These are phyloP conservation scores for Ophthalmolycus amberensis DNA, from an alignment of 2,113 vertebrate genomes.

Conservation along the genomic window DNA sequence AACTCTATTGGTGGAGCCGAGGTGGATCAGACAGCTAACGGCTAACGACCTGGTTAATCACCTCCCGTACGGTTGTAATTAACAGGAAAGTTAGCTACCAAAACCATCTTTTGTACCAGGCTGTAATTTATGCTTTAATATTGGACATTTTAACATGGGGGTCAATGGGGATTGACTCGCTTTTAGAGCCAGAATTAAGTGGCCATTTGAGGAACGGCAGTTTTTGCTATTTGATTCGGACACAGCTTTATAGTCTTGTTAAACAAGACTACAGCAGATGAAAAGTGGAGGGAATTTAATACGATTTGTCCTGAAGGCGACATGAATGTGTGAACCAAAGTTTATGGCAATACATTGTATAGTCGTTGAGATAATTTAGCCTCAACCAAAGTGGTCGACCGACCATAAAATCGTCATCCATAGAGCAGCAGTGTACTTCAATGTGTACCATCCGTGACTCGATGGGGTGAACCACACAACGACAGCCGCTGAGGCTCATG, in stretches of 20 bases:
- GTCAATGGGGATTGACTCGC: too few relatives aligned
- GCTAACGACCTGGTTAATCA: too few relatives aligned
- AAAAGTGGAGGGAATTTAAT: background rate
- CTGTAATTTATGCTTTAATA: too few relatives aligned
- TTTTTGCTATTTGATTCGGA: too few relatives aligned
- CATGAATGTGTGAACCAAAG: background rate
- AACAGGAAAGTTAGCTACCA: too few relatives aligned
- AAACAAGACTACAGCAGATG: background rate
- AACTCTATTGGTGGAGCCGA: too few relatives aligned
- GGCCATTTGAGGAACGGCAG: too few relatives aligned
- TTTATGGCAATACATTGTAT: background rate
- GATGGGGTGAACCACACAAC: background rate
- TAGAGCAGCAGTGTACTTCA: background rate
- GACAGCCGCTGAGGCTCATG: background rate
- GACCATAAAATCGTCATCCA: background rate
- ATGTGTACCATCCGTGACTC: background rate
- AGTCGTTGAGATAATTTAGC: background rate
- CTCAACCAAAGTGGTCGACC: background rate
- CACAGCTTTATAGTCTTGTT: background rate
- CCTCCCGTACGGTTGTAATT: too few relatives aligned
- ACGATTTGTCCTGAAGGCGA: background rate
- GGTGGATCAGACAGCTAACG: too few relatives aligned
- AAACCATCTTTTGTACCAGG: too few relatives aligned
- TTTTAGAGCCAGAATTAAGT: too few relatives aligned
- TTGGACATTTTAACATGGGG: too few relatives aligned